Conservation (phyloP, 2,888 invertebrate genomes). For the Matsumyia berberina region DNA sequence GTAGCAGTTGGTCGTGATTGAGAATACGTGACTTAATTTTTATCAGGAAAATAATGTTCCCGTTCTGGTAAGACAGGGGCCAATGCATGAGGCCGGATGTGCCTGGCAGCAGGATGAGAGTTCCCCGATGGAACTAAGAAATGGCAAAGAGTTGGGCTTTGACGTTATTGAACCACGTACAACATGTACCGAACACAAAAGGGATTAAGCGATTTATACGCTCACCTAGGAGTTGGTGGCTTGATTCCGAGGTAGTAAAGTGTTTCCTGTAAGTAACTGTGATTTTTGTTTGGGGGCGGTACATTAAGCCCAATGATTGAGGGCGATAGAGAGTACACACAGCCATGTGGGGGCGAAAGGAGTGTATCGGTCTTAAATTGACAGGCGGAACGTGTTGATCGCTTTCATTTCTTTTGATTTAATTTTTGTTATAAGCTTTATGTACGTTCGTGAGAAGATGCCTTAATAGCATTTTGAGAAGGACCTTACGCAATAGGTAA, state of each 20-base stretch:
- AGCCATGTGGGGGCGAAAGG: conserved; percentile 35
- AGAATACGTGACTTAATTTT: conserved; percentile 83
- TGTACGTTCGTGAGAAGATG: neutral
- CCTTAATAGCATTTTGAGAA: neutral
- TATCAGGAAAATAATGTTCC: conserved; percentile 77
- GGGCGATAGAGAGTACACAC: conserved; percentile 21
- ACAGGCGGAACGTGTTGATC: conserved; percentile 62
- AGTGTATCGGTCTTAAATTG: conserved; percentile 70
- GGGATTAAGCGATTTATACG: conserved; percentile 75
- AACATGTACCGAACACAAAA: conserved; percentile 71
- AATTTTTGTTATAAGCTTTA: conserved; percentile 38
- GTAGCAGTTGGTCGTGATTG: conserved; percentile 82
- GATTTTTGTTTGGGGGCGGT: conserved; percentile 49
- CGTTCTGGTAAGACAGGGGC: conserved; percentile 17
- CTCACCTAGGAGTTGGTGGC: conserved; percentile 33
- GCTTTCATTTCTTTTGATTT: conserved; percentile 49
- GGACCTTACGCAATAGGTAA: neutral
- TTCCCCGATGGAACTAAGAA: conserved; percentile 20
- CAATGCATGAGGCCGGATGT: conserved; percentile 13
- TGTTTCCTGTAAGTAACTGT: conserved; percentile 68
- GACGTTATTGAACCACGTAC: conserved; percentile 72
- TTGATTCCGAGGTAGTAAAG: conserved; percentile 39
- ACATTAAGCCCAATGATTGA: conserved; percentile 33
- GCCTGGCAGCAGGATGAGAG: conserved; percentile 16
- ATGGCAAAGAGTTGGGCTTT: conserved; percentile 68